Evolutionary conservation across 2,113 vertebrate genomes (phyloP), one percentile per base, ranked within the genome.

Genomic region (Cyanistes caeruleus): DNA sequence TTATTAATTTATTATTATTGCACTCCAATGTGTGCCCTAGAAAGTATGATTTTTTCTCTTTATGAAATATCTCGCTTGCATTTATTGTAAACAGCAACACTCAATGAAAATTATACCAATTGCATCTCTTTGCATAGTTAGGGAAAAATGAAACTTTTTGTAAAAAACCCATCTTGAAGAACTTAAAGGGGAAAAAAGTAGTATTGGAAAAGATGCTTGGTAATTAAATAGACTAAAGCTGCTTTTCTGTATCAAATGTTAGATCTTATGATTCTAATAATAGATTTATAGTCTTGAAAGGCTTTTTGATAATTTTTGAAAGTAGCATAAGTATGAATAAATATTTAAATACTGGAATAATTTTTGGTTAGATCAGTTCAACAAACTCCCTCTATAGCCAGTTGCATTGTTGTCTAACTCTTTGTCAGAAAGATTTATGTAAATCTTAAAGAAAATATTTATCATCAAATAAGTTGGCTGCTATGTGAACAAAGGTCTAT

Each of bases 1-100:
- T 91, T 90, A 67, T 68, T 90, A 81, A 93, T 95, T 91, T 75
- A 68, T n/a, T n/a, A n/a, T n/a, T n/a, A n/a, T 39, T 87, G 41
- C 8, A 67, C n/a, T 77, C 22, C 68, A 91, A 65, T 22, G 30
- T 64, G 37, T 37, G 18, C 30, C 37, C 53, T 67, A 87, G 79
- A 52, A 81, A n/a, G 18, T 20, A 78, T 23, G 13, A 24, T 1
- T 76, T 91, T 85, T 81, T 55, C 30, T 93, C 17, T 78, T 79
- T 60, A 48, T 8, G 4, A 21, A 53, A 13, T 67, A 76, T 22
- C 22, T 82, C 4, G 1, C 46, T 74, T 73, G 28, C 2, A 9
- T n/a, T 12, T 28, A 44, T 46, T 73, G 17, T 63, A 53, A 76
- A 53, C 6, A 30, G 4, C 10, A 84, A 52, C 30, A 7, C 59